Evolutionary conservation across 2,888 invertebrate species (phyloP).

Genomic region (Tinea trinotella): DNA sequence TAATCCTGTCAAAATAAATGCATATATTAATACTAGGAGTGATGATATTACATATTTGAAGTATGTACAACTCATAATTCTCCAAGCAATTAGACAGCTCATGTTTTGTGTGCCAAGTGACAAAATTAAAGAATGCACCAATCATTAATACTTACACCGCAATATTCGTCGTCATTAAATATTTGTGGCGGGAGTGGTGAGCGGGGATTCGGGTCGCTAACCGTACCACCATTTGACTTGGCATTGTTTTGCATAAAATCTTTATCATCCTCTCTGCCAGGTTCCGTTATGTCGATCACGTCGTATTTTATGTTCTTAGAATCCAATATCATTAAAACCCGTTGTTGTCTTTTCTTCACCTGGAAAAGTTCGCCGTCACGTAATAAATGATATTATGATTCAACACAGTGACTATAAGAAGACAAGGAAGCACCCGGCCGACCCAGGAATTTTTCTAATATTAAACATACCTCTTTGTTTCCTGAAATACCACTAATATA

Average conservation of each 20-base stretch:
- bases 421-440: constrained; percentile 47
- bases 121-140: not conserved
- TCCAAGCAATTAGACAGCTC: not conserved
- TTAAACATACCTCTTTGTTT: constrained; percentile 89
- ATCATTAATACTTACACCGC: constrained; percentile 83
- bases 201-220: constrained; percentile 80
- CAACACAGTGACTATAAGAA: constrained; percentile 44
- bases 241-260: constrained; percentile 94
- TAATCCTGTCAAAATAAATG: constrained; percentile 78
- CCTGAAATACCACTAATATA: constrained; percentile 94
- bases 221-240: constrained; percentile 80
- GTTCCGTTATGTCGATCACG: constrained; percentile 94
- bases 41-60: not conserved
- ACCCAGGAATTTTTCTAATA: constrained; percentile 51
- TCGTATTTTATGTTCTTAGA: constrained; percentile 92
- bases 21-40: not conserved
- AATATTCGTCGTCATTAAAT: constrained; percentile 92
- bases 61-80: not conserved
- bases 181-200: constrained; percentile 94
- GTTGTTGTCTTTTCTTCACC: constrained; percentile 97
- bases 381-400: constrained; percentile 55
- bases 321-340: constrained; percentile 93
- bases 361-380: constrained; percentile 58
- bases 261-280: constrained; percentile 89
- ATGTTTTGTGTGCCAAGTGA: constrained; percentile 1